These are phyloP conservation scores for Tenthredo notha DNA, from an alignment of 2,888 invertebrate species.

Conservation along the genomic window DNA sequence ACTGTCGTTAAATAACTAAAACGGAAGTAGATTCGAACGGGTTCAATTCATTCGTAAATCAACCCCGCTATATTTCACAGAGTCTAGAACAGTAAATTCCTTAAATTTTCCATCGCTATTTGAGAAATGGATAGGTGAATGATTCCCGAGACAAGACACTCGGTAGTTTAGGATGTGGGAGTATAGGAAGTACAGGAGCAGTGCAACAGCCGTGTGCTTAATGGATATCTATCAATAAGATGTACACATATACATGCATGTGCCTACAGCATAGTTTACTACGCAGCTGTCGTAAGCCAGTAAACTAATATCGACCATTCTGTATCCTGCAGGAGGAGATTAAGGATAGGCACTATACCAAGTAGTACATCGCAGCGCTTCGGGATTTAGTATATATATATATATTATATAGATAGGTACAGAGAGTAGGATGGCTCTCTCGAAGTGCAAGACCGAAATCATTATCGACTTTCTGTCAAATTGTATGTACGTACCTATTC, in stretches of 20 bases:
- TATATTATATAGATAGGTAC: not conserved
- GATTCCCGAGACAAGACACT: not conserved
- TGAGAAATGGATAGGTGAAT: not conserved
- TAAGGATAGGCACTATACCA: slow-evolving; percentile 18
- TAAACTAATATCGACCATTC: slow-evolving; percentile 38
- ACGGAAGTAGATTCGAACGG: not conserved
- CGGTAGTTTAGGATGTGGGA: not conserved
- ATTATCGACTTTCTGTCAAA: slow-evolving; percentile 38
- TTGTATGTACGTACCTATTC: not conserved
- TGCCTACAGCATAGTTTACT: not conserved
- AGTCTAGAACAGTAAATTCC: not conserved
- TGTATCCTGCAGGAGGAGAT: not conserved
- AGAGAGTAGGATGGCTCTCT: not conserved
- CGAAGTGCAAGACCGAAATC: slow-evolving; percentile 24
- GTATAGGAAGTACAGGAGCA: not conserved
- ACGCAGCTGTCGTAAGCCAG: slow-evolving; percentile 29
- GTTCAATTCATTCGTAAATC: not conserved
- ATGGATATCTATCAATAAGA: slow-evolving; percentile 3
- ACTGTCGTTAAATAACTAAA: too few species aligned
- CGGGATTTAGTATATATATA: not conserved
- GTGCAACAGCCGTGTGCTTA: not conserved
- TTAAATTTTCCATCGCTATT: not conserved
- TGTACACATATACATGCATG: not conserved
- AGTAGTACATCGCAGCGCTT: not conserved
- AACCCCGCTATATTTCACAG: not conserved